These are phyloP conservation scores for Anguilla rostrata DNA, from an alignment of 2,113 vertebrate genomes.

Conservation along the genomic window DNA sequence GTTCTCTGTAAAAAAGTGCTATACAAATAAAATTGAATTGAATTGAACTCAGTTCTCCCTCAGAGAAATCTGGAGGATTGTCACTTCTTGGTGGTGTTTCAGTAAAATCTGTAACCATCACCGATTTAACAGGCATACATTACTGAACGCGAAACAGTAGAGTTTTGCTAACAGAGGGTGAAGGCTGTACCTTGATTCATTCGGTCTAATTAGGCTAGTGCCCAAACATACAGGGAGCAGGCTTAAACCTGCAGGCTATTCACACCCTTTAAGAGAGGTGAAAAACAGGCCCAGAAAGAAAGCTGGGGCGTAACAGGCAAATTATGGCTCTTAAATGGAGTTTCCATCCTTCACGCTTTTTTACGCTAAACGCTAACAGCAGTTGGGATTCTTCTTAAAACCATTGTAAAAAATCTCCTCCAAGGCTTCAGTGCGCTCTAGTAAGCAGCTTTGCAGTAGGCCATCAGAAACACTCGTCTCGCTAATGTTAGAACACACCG, in stretches of 20 bases:
- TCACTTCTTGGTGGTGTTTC: background rate
- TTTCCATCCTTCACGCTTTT: background rate
- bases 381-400: background rate
- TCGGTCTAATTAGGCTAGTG: background rate
- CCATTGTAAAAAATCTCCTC: background rate
- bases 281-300: background rate
- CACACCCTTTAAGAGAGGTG: background rate
- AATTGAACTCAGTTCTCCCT: no score
- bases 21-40: no score
- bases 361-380: background rate
- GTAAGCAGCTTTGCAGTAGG: slow-evolving; percentile 24
- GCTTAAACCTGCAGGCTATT: background rate
- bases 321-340: background rate
- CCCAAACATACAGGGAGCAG: background rate
- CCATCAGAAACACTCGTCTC: slow-evolving; percentile 16
- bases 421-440: slow-evolving; percentile 21
- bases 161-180: background rate
- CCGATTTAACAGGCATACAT: background rate
- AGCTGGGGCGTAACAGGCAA: background rate
- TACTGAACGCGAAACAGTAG: background rate
- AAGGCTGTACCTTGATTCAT: background rate
- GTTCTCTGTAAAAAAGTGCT: no score
- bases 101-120: background rate
- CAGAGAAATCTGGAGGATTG: background rate
- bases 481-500: slow-evolving; percentile 27